phyloP scores from a whole-genome alignment of 2,797 vertebrate species.

The Choloepus didactylus region DNA sequence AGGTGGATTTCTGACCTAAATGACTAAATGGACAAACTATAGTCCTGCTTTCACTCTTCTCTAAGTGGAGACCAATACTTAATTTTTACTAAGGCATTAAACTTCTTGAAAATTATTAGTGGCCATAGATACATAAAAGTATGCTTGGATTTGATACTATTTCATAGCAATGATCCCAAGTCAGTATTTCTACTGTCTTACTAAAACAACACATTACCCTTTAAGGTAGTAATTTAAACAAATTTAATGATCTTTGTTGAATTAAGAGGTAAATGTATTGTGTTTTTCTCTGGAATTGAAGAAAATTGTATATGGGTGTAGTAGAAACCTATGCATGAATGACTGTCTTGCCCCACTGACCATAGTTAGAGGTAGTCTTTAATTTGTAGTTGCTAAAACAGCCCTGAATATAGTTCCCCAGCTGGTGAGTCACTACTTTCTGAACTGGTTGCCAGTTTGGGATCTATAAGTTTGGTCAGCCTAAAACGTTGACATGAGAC shows the following conservation, averaged over 20 bases:
- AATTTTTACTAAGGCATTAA: slow-evolving; percentile 34
- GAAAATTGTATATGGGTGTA: slow-evolving; percentile 10
- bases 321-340: neutral
- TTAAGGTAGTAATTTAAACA: slow-evolving; percentile 43
- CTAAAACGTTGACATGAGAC: neutral
- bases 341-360: slow-evolving; percentile 17
- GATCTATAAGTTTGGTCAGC: neutral
- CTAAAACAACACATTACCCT: slow-evolving; percentile 11
- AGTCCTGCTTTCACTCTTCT: slow-evolving; percentile 41
- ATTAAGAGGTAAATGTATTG: slow-evolving; percentile 7
- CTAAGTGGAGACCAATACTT: neutral
- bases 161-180: slow-evolving; percentile 1
- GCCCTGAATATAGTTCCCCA: neutral
- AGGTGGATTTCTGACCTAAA: neutral
- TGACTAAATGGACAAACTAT: neutral
- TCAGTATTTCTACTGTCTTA: slow-evolving; percentile 12
- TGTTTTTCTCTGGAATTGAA: slow-evolving; percentile 15
- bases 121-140: slow-evolving; percentile 29
- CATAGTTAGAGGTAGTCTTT: slow-evolving; percentile 59
- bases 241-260: slow-evolving; percentile 36
- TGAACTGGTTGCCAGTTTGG: neutral
- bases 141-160: slow-evolving; percentile 20
- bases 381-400: slow-evolving; percentile 36
- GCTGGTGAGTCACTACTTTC: slow-evolving; percentile 1
- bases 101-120: slow-evolving; percentile 41